These are phyloP conservation scores for Trichonephila inaurata DNA, from an alignment of 1,140 invertebrate species.

Conservation along the genomic window DNA sequence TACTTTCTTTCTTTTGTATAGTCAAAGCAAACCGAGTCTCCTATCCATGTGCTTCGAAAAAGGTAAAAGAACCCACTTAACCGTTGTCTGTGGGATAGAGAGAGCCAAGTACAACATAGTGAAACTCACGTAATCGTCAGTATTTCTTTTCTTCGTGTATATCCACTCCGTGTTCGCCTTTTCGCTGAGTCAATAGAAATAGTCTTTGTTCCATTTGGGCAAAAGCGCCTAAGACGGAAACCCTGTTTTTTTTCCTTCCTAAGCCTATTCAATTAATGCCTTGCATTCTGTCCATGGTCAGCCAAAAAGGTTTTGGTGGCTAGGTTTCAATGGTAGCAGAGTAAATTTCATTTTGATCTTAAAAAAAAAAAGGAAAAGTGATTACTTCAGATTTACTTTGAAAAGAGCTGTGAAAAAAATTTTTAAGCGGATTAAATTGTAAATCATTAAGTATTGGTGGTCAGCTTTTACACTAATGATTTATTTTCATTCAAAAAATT, in stretches of 20 bases:
- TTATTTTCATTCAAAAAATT: no score
- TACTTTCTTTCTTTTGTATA: background rate
- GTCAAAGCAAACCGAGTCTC: background rate
- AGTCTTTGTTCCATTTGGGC: conserved; percentile 19
- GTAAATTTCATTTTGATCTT: no score
- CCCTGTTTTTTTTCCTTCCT: background rate
- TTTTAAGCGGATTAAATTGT: no score
- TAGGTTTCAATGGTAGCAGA: no score
- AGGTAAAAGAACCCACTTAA: conserved; percentile 30
- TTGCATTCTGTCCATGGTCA: background rate
- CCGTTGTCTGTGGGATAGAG: conserved; percentile 1
- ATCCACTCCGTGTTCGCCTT: background rate
- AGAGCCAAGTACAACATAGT: background rate
- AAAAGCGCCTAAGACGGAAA: conserved; percentile 6
- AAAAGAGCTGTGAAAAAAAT: no score
- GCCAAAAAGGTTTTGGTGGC: background rate
- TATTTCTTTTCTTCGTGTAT: conserved; percentile 29
- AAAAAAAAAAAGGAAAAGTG: no score
- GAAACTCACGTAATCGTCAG: conserved; percentile 25
- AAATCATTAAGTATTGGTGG: no score
- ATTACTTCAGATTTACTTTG: no score
- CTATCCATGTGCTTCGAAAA: background rate
- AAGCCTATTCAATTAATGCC: conserved; percentile 24
- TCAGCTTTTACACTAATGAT: no score
- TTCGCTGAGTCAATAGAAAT: conserved; percentile 34